Evolutionary conservation across 2,888 invertebrate genomes (phyloP), one percentile per base, ranked within the genome.

Genomic region (Trachelus iudaicus): DNA sequence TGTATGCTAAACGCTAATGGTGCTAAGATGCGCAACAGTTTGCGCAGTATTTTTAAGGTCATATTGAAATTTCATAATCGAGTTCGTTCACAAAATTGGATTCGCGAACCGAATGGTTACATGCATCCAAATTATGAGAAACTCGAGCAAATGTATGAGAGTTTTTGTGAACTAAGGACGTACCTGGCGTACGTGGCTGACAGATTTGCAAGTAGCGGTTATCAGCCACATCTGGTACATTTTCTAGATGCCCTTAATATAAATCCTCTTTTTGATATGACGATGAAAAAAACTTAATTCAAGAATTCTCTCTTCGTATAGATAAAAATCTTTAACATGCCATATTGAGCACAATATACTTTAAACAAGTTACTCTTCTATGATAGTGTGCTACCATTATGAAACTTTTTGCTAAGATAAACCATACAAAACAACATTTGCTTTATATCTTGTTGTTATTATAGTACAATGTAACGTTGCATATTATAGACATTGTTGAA

Each of bases 1-100:
- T 96, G 96, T 83, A 93, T 96, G 85, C 89, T 97, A 6, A 96
- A 95, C 84, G 94, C 94, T 78, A 93, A 95, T 76, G 95, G 95
- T 40, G 93, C 93, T 37, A 94, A 94, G 3, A 94, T 96, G 68
- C 94, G 94, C 89, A 94, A 94, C 83, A 93, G 95, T 0, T 92
- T 97, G 68, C 94, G 95, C 77, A 95, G 95, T 89, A 94, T 96
- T 31, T 96, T 96, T 85, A 94, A 94, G 75, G 94, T 96, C 11
- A 94, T 96, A 69, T 89, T 96, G 82, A 95, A 95, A 86, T 95
- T 95, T 86, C 95, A 95, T 87, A 93, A 95, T 78, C 93, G 94
- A 81, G 89, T 95, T 76, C 87, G 91, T 86, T 93, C 90, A 83
- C 94, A 94, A 34, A 92, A 92, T 83, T 95, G 95, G 95, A 92